Conservation (phyloP, 2,797 vertebrate species). For the Fistularia tabacaria region DNA sequence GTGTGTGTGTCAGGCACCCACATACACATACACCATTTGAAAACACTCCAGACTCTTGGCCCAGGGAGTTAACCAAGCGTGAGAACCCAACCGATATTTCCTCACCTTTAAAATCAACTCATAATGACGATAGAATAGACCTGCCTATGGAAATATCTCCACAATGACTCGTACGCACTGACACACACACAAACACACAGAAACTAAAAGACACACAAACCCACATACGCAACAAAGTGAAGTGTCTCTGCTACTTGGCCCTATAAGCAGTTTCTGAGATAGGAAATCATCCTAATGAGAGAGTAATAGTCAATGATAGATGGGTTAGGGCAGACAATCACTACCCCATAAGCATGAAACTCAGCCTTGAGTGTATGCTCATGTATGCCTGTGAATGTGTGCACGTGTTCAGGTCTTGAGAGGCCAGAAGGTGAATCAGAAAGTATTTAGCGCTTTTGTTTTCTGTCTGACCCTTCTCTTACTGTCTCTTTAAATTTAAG, state of each 20-base stretch:
- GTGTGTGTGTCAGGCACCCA: no score
- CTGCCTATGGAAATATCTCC: slow-evolving; percentile 75
- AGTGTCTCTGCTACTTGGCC: slow-evolving; percentile 62
- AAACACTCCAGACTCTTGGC: slow-evolving; percentile 70
- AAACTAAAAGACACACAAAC: slow-evolving; percentile 20
- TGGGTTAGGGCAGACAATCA: slow-evolving; percentile 80
- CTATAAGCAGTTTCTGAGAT: slow-evolving; percentile 69
- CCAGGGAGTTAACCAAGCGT: slow-evolving; percentile 74
- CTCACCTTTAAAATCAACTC: slow-evolving; percentile 73
- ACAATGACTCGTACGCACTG: slow-evolving; percentile 45
- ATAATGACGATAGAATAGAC: slow-evolving; percentile 73
- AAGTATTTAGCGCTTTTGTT: slow-evolving; percentile 43
- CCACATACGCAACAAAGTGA: slow-evolving; percentile 38
- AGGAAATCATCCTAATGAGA: slow-evolving; percentile 75
- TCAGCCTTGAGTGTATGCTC: slow-evolving; percentile 49
- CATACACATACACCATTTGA: slow-evolving; percentile 21
- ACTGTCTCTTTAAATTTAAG: slow-evolving; percentile 3
- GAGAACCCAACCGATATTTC: slow-evolving; percentile 73
- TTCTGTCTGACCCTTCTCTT: slow-evolving; percentile 25
- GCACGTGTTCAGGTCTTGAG: slow-evolving; percentile 44
- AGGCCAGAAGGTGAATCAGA: slow-evolving; percentile 68
- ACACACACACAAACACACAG: slow-evolving; percentile 16
- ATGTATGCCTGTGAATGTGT: slow-evolving; percentile 21
- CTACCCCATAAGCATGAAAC: slow-evolving; percentile 68
- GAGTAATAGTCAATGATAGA: slow-evolving; percentile 78